A percentile compares a stretch with the other conserved stretches of the same genome.
These are phyloP conservation scores for Leptodirus hochenwartii DNA, from an alignment of 2,888 invertebrate species.

Conservation along the genomic window DNA sequence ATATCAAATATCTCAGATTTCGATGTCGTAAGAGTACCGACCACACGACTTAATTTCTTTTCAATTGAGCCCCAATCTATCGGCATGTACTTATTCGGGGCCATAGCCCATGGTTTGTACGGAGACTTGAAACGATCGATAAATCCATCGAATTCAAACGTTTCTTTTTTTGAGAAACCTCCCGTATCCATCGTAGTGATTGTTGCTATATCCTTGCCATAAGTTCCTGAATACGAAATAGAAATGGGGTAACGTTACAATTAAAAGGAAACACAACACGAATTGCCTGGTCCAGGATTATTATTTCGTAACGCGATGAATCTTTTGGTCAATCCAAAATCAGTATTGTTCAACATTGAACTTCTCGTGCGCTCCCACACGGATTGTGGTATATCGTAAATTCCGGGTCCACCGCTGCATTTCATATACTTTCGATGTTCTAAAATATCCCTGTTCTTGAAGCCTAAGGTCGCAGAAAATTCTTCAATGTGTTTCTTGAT, in stretches of 20 bases:
- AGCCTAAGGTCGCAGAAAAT: conserved; percentile 17
- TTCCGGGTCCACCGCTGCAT: conserved; percentile 16
- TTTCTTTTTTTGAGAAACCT: conserved; percentile 15
- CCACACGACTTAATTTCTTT: conserved; percentile 6
- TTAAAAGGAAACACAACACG: conserved; percentile 2
- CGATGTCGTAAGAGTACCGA: neutral
- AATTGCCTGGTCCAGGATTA: conserved; percentile 13
- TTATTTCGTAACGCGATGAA: conserved; percentile 12
- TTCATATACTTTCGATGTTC: conserved; percentile 12
- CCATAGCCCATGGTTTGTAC: conserved; percentile 15
- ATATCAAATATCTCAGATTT: conserved; percentile 4
- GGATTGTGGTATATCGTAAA: conserved; percentile 14
- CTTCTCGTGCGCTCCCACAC: conserved; percentile 11
- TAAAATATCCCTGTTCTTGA: conserved; percentile 14
- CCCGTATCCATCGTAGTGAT: conserved; percentile 9
- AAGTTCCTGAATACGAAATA: conserved; percentile 10
- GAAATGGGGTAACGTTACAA: neutral
- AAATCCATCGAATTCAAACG: conserved; percentile 23
- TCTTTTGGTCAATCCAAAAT: conserved; percentile 15
- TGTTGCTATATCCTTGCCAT: conserved; percentile 4
- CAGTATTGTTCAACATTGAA: conserved; percentile 13
- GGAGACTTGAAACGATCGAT: conserved; percentile 18
- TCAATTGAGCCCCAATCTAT: conserved; percentile 15
- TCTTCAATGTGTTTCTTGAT: conserved; percentile 15
- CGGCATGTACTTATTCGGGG: conserved; percentile 20